Base-by-base conservation (phyloP, 1,140 invertebrate genomes). In the Phthorimaea operculella region DNA sequence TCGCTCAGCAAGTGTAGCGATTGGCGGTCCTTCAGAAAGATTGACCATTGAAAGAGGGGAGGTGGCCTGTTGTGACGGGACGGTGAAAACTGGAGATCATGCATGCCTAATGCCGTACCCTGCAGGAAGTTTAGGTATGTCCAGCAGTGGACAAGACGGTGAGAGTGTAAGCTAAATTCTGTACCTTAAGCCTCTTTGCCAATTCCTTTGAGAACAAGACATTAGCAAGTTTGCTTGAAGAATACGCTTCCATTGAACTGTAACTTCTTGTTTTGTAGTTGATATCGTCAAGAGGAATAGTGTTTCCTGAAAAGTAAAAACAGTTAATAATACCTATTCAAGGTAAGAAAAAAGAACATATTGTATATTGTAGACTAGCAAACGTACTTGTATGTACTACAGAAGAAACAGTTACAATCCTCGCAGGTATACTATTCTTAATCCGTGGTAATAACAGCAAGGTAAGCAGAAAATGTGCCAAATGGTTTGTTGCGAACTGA, bases 391-490 rank as follows among this genome's bases (percentile, higher is more conserved):
- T 71, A 70, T 89, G 87, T 21, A 87, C 78, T 52, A 58, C 69
- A 17, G 88, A 89, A 9, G 87, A 87, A 2, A 89, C 84, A 34
- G 87, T 86, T 10, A 88, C 79, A 63, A 88, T 89, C 83, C 92
- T 87, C 69, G 85, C 84, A 11, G 85, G 85, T 16, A 87, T 88
- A 58, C 88, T 87, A 48, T 87, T 79, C 74, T 88, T 90, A 8
- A 96, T 76, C 15, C 87, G 79, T 11, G 93, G 90, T 33, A 94
- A 64, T 5, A 97, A 84, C 14, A 95, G 85, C 76, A 92, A 90
- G 1, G 94, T 96, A 1, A 97, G 79, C n/a, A 95, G 82, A 73
- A 96, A 96, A 70, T 96, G 95, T n/a, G 92, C 92, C 39, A 95
- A 85, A 68, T 95, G 91, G 84, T 94, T 94, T 0, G 92, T 90